Base-by-base conservation (phyloP, 2,797 vertebrate genomes). In the Falco biarmicus region DNA sequence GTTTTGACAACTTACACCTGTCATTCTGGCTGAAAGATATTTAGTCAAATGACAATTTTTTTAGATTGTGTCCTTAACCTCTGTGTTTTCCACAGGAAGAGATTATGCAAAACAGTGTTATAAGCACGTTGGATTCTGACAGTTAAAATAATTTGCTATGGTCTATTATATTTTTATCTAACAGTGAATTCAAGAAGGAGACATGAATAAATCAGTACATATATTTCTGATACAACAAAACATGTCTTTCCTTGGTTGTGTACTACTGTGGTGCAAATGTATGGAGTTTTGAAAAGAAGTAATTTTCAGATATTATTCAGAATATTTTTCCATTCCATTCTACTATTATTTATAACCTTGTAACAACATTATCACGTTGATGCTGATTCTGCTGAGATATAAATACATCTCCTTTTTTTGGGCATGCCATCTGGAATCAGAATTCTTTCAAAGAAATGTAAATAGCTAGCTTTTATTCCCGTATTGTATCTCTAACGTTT, bases 381-480 rank as follows among this genome's bases (percentile, higher is more conserved):
- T 96, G 89, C 87, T 95, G 84, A 78, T 97, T 86, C 87, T 96
- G 88, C 94, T 89, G 90, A 95, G 96, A 95, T 91, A 97, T 95
- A 95, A 96, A 95, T 95, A 73, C 6, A 26, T 95, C 86, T 26
- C 80, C 81, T 92, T 69, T 91, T 86, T 83, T 90, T 71, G 79
- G 66, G 12, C 48, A 57, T 92, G 70, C 97, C 95, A 92, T 96
- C 95, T 97, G 96, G 93, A 95, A 91, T 91, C 77, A 80, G 61
- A 92, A 70, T 89, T 95, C 32, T 87, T 80, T 96, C 47, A 94
- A 86, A 92, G 51, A 93, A 88, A 90, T 89, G 24, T 88, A 95
- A 95, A 94, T 76, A 91, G 41, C 74, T 89, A 78, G 56, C 56
- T 64, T 86, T 92, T 57, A 84, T 84, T 5, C 26, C 31, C 32